A percentile compares a stretch with the other conserved stretches of the same genome.
Conservation (phyloP, 2,113 vertebrate species). For the Epinephelus cyanopodus region DNA sequence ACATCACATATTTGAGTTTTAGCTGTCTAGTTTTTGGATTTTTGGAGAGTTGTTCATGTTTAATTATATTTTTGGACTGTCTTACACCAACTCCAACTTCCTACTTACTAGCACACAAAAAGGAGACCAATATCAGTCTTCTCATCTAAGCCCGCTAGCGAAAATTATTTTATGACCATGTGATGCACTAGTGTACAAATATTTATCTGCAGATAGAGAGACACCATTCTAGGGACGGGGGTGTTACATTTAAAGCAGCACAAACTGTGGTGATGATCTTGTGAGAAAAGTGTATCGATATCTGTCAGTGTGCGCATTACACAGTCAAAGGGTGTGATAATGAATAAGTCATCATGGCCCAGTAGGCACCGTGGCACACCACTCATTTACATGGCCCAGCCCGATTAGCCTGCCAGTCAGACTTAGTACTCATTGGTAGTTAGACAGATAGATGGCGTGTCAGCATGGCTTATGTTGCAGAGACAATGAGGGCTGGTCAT, state of each 20-base stretch:
- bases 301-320: not conserved
- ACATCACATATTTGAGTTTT: too few relatives aligned
- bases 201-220: too few relatives aligned
- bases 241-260: not conserved
- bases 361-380: conserved; percentile 1
- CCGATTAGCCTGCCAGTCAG: not conserved
- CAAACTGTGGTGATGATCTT: not conserved
- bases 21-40: too few relatives aligned
- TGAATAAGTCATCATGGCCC: not conserved
- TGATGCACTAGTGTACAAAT: too few relatives aligned
- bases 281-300: not conserved
- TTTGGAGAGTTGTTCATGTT: too few relatives aligned
- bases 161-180: too few relatives aligned
- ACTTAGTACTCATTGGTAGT: not conserved
- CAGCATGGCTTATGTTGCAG: not conserved
- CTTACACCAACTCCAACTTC: too few relatives aligned
- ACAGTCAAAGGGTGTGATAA: not conserved
- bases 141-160: too few relatives aligned
- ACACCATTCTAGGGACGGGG: not conserved
- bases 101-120: too few relatives aligned
- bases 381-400: conserved; percentile 21
- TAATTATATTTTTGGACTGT: too few relatives aligned
- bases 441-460: not conserved
- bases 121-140: too few relatives aligned
- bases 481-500: conserved; percentile 3